Evolutionary conservation across 1,140 invertebrate genomes (phyloP), one percentile per base, ranked within the genome.

Genomic region (Temnothorax curvispinosus): DNA sequence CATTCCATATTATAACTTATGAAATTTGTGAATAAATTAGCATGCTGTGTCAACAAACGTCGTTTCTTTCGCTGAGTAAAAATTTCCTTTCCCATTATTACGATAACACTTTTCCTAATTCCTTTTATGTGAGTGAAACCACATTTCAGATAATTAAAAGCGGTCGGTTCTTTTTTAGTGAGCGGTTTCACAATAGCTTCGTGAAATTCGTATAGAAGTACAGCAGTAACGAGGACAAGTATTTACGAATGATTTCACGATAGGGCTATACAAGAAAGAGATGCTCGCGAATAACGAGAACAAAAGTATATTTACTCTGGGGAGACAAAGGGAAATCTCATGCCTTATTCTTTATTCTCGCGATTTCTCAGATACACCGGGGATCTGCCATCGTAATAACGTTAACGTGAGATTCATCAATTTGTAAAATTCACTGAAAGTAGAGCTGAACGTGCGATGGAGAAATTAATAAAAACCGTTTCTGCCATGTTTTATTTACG

Each of bases 261-360:
- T 80, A 90, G 38, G 13, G 75, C 62, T 54, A 58, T 62, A 80
- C 71, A 47, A 84, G 81, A 65, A 81, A 44, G 72, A 88, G 72
- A 88, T 74, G 62, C 75, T 75, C 78, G 56, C 72, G 71, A 84
- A 87, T 89, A 91, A 91, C 76, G 88, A 91, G 87, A 72, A 89
- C 72, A 89, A 27, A 27, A 89, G 84, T 91, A 92, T 92, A 21
- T 21, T 93, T 93, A 92, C 87, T 85, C 88, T 86, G 65, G 77
- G 88, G 88, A 92, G 88, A 93, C 89, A 93, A 93, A 92, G 72
- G 72, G 27, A 0, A 27, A 67, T 89, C 54, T 76, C 87, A 82
- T 88, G 67, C 62, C 80, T 52, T 64, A 90, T 91, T 91, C 88
- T 92, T 91, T 91, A 90, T 92, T 91, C 90, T 50, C 76, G 62